A percentile compares a stretch with the other conserved stretches of the same genome.
Evolutionary conservation across 1,140 invertebrate species (phyloP).

Genomic region (Neomicropteryx cornuta): DNA sequence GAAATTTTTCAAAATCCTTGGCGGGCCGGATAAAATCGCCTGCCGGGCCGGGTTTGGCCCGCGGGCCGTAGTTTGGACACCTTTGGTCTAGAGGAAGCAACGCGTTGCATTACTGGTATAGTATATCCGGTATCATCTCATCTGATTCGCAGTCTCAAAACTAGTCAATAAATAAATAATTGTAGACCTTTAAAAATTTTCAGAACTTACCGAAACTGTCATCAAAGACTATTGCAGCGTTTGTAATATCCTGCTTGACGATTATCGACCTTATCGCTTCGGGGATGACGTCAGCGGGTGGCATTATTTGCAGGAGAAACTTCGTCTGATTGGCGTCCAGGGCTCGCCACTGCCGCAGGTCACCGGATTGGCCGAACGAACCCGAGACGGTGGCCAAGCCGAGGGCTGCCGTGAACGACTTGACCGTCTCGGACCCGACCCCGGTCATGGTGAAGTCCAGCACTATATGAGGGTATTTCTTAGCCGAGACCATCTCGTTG

Average conservation of each 20-base stretch:
- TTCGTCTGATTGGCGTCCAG: conserved; percentile 53
- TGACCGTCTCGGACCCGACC: conserved; percentile 67
- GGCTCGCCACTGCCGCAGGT: conserved; percentile 68
- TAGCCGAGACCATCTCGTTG: conserved; percentile 46
- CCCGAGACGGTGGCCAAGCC: conserved; percentile 72
- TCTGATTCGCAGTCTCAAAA: background rate
- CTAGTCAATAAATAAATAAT: background rate
- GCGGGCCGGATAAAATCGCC: too few species aligned
- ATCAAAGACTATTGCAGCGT: conserved; percentile 85
- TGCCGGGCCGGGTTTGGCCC: too few species aligned
- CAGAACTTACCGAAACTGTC: conserved; percentile 59
- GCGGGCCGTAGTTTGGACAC: too few species aligned
- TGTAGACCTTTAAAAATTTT: background rate
- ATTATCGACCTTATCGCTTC: conserved; percentile 73
- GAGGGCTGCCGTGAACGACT: conserved; percentile 66
- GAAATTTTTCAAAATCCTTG: too few species aligned
- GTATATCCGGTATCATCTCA: too few species aligned
- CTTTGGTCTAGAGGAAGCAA: too few species aligned
- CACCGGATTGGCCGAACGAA: conserved; percentile 72
- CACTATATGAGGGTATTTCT: conserved; percentile 61
- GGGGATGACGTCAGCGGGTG: conserved; percentile 71
- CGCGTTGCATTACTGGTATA: too few species aligned
- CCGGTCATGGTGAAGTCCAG: conserved; percentile 69
- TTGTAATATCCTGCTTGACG: conserved; percentile 71
- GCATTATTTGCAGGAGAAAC: conserved; percentile 65